Evolutionary conservation across 2,888 invertebrate species (phyloP), one percentile per base, ranked within the genome.

Genomic region (Cryptocephalus moraei): DNA sequence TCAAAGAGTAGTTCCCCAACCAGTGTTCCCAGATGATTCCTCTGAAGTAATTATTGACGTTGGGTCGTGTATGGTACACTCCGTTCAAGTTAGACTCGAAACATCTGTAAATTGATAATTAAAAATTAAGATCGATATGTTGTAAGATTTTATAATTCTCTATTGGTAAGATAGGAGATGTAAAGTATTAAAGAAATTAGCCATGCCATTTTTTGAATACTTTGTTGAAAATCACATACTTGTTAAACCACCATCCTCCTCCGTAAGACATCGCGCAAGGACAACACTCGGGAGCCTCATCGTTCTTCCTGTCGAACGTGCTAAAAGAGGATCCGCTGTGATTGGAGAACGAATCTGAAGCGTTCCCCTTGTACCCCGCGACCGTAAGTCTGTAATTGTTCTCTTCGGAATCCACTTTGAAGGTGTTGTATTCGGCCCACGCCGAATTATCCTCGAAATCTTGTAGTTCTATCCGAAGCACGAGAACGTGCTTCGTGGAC

Each of bases 171-270:
- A n/a, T n/a, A n/a, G n/a, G n/a, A n/a, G n/a, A n/a, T n/a, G n/a
- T n/a, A n/a, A n/a, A n/a, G n/a, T n/a, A n/a, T n/a, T n/a, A n/a
- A n/a, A n/a, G n/a, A n/a, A n/a, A n/a, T n/a, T n/a, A n/a, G n/a
- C n/a, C n/a, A n/a, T n/a, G n/a, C n/a, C n/a, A n/a, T n/a, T n/a
- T n/a, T n/a, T n/a, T n/a, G n/a, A n/a, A n/a, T n/a, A n/a, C n/a
- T n/a, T n/a, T n/a, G n/a, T n/a, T 36, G 36, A 36, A 45, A 59
- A 58, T 2, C 10, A 22, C 48, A 55, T 58, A 77, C 73, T 72
- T 74, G 58, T 76, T 73, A 57, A 76, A 77, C 80, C 80, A 80
- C 78, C 80, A 80, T 9, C 78, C 79, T 13, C 76, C 76, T 1
- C 73, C 75, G 63, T 74, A 78, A 1, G 73, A 71, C 13, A 71